Conservation (phyloP, 1,140 invertebrate species). For the Sitobion miscanthi region DNA sequence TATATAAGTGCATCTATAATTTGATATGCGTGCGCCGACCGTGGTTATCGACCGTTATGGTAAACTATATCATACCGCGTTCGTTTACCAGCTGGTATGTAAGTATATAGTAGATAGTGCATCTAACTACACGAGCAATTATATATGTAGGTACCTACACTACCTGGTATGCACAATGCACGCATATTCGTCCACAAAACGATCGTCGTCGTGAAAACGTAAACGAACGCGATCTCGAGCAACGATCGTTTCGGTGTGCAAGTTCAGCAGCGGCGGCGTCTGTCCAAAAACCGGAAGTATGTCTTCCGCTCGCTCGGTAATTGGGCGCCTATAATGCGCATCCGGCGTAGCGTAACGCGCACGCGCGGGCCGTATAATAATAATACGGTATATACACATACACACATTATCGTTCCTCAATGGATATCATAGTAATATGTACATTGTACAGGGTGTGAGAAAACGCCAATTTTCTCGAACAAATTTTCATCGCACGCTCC, state of each 20-base stretch:
- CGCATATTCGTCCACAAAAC: not conserved
- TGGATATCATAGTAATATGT: too few species aligned
- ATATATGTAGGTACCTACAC: not conserved
- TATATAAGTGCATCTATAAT: too few species aligned
- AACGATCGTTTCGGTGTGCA: slow-evolving; percentile 19
- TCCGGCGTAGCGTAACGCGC: not conserved
- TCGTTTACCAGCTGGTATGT: not conserved
- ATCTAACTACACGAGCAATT: not conserved
- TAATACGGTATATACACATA: not conserved
- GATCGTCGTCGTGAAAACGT: not conserved
- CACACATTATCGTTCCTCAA: too few species aligned
- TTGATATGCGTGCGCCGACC: not conserved
- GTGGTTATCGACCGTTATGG: not conserved
- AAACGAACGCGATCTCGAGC: not conserved
- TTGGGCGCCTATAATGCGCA: not conserved
- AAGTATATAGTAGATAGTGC: not conserved
- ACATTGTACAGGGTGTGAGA: not conserved
- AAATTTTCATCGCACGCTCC: not conserved
- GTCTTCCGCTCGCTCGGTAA: not conserved
- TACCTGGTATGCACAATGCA: too few species aligned
- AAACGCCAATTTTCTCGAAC: not conserved
- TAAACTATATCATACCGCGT: not conserved
- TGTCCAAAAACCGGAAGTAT: not conserved
- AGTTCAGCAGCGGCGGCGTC: not conserved
- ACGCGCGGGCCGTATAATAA: not conserved